A percentile compares a stretch with the other conserved stretches of the same genome.
phyloP scores from a whole-genome alignment of 2,113 vertebrate species.

The Psilopogon haemacephalus region DNA sequence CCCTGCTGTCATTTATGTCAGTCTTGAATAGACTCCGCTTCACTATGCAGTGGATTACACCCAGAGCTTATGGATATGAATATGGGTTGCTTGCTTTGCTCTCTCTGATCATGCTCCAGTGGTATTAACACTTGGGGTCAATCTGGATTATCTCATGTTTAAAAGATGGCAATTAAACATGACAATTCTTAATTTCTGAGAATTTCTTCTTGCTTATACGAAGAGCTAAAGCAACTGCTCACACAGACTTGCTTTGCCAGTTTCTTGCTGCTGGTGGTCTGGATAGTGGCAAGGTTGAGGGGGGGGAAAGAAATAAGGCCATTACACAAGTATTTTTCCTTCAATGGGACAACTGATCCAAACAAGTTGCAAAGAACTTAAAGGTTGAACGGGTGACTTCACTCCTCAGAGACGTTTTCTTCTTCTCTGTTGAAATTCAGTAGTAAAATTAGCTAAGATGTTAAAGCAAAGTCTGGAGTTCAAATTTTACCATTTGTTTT shows the following conservation, averaged over 20 bases:
- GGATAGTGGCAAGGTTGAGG: background rate
- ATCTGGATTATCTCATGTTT: conserved; percentile 66
- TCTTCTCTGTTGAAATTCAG: background rate
- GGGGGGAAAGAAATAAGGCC: background rate
- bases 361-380: background rate
- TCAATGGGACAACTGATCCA: background rate
- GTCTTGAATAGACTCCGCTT: conserved; percentile 55
- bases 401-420: background rate
- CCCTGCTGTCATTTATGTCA: conserved; percentile 54
- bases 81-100: conserved; percentile 57
- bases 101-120: conserved; percentile 57
- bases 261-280: background rate
- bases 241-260: background rate
- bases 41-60: conserved; percentile 57
- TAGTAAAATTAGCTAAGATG: conserved; percentile 8
- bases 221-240: conserved; percentile 28
- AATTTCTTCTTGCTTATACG: conserved; percentile 29
- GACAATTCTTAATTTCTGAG: conserved; percentile 30
- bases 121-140: conserved; percentile 65
- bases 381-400: background rate
- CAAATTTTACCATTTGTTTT: background rate
- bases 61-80: conserved; percentile 59
- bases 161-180: conserved; percentile 61
- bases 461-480: conserved; percentile 1
- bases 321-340: background rate